These are phyloP conservation scores for Channa maculata DNA, from an alignment of 2,113 vertebrate genomes.

Conservation along the genomic window DNA sequence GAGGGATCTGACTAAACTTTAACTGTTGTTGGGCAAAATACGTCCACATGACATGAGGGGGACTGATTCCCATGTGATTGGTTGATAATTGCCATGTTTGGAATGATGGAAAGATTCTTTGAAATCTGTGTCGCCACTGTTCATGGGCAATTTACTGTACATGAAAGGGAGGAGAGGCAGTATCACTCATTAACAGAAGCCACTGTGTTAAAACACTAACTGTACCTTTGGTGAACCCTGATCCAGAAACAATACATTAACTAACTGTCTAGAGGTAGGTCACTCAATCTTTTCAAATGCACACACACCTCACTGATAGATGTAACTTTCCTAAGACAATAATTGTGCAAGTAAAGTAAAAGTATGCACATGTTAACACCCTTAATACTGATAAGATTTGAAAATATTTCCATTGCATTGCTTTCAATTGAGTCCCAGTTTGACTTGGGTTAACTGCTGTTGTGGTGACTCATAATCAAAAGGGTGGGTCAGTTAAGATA, in stretches of 20 bases:
- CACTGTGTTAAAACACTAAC: slow-evolving; percentile 47
- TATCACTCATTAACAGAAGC: slow-evolving; percentile 77
- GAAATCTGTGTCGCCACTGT: slow-evolving; percentile 58
- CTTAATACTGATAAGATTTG: slow-evolving; percentile 18
- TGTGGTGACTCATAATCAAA: slow-evolving; percentile 61
- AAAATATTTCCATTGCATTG: slow-evolving; percentile 22
- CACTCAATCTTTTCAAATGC: slow-evolving; percentile 15
- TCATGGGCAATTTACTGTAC: slow-evolving; percentile 62
- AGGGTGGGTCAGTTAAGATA: slow-evolving; percentile 47
- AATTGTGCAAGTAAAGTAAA: slow-evolving; percentile 21
- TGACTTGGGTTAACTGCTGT: slow-evolving; percentile 31
- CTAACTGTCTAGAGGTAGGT: slow-evolving; percentile 17
- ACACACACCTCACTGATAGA: slow-evolving; percentile 1
- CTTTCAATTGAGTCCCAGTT: slow-evolving; percentile 50
- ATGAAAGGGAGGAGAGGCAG: slow-evolving; percentile 46
- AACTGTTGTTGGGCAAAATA: slow-evolving; percentile 68
- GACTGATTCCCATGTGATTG: slow-evolving; percentile 77
- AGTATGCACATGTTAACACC: slow-evolving; percentile 33
- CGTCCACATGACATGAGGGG: slow-evolving; percentile 58
- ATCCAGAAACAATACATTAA: slow-evolving; percentile 53
- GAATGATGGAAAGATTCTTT: slow-evolving; percentile 76
- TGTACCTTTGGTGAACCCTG: slow-evolving; percentile 54
- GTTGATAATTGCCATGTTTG: slow-evolving; percentile 79
- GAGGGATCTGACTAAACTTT: slow-evolving; percentile 69
- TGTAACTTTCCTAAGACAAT: slow-evolving; percentile 14